Base-by-base conservation (phyloP, 2,797 vertebrate species). In the Vespertilio murinus region DNA sequence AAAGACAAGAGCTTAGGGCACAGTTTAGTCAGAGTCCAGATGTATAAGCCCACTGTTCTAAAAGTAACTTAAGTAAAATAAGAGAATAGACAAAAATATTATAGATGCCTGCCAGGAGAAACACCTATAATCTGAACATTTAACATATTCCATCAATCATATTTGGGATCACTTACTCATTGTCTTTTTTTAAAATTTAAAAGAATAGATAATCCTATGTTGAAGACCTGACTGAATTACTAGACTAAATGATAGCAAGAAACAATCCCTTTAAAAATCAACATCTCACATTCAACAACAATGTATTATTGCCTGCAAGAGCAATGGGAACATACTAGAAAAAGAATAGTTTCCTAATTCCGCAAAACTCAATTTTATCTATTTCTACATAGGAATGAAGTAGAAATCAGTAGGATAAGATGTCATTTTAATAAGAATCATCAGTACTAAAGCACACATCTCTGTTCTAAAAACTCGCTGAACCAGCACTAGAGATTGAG, bases 21-120 rank as follows among this genome's bases (percentile, higher is more conserved):
- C 47, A 84, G 94, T 95, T 96, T 91, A 87, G 91, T 92, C 88
- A 70, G 91, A 77, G 82, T 91, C 87, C 95, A 95, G 93, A 94
- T 88, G 45, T 71, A 91, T 70, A 91, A 88, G 35, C 12, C 79
- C 67, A 75, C 18, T 91, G 20, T 75, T 94, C 73, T 90, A 79
- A 91, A 86, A 94, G 75, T 64, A 93, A 90, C 54, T 96, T 90
- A 82, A 80, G 88, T 83, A 71, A 94, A 90, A 93, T 38, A 73
- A 93, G 30, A 74, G 20, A 80, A 64, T 23, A 33, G 30, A 52
- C 70, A 77, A 81, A 90, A 91, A 30, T 81, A 82, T 17, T 25
- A 71, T 38, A 79, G 90, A 47, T 38, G 40, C 13, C 38, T 77
- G 47, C 61, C 88, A 52, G 6, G 13, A 6, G 49, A 87, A 92